Evolutionary conservation across 2,113 vertebrate genomes (phyloP).

Genomic region (Rousettus leschenaultii): DNA sequence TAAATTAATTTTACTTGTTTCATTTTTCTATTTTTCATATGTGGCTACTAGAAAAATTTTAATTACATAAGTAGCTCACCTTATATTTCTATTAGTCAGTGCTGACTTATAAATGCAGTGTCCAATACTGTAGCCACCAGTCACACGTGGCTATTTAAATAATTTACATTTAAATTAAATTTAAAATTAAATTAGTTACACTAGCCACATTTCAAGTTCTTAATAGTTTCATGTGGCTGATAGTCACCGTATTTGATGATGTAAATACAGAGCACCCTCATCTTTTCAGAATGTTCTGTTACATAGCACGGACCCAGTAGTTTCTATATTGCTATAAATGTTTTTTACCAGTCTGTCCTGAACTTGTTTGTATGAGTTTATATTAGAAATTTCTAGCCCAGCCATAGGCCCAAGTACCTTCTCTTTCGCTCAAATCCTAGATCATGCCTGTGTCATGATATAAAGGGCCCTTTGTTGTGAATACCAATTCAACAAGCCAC

Average conservation of each 20-base stretch:
- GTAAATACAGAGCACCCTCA: neutral
- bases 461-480: neutral
- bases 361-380: neutral
- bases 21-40: neutral
- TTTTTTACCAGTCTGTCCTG: neutral
- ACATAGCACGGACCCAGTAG: neutral
- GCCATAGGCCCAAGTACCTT: neutral
- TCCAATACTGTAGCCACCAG: neutral
- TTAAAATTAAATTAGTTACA: neutral
- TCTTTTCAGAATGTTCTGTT: neutral
- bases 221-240: too few species aligned
- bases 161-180: neutral
- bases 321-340: neutral
- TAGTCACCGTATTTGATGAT: neutral
- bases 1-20: neutral
- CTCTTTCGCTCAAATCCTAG: neutral
- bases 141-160: neutral
- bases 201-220: neutral
- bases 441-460: neutral
- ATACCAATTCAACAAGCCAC: neutral
- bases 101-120: neutral
- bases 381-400: neutral
- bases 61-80: neutral
- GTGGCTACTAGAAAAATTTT: neutral
- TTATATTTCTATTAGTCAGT: neutral